These are phyloP conservation scores for Glaucidium brasilianum DNA, from an alignment of 2,113 vertebrate species.

Conservation along the genomic window DNA sequence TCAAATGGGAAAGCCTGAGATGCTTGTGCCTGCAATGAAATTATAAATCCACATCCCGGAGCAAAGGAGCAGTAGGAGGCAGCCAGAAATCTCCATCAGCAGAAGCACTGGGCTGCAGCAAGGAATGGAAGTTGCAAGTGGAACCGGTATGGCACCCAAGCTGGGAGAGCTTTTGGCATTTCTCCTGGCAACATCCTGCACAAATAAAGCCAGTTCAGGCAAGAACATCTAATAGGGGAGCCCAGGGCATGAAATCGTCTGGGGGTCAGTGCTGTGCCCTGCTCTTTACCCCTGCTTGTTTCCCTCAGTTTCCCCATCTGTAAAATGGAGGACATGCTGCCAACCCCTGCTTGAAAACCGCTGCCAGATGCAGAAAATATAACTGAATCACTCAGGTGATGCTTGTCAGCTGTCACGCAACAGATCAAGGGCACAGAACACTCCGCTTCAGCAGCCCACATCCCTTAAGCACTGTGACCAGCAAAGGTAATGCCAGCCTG, in stretches of 20 bases:
- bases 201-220: not conserved
- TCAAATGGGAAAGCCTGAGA: not conserved
- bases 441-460: not conserved
- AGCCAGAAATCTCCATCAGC: slow-evolving; percentile 33
- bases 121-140: not conserved
- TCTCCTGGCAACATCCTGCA: not conserved
- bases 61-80: slow-evolving; percentile 34
- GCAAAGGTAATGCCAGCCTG: not conserved
- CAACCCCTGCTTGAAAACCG: not conserved
- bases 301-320: not conserved
- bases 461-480: not conserved
- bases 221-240: not conserved
- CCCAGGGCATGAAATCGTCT: accelerated
- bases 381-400: not conserved
- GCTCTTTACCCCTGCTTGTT: not conserved
- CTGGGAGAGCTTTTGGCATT: not conserved
- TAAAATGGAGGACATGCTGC: not conserved
- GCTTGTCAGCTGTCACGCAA: not conserved
- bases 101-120: slow-evolving; percentile 18
- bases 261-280: not conserved
- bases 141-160: not conserved
- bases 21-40: slow-evolving; percentile 19
- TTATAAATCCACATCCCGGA: slow-evolving; percentile 22
- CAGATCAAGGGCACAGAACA: not conserved
- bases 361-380: not conserved